Percentiles rank a stretch among this genome's conserved stretches.
Evolutionary conservation across 2,113 vertebrate genomes (phyloP).

Genomic region (Coryphaenoides rupestris): DNA sequence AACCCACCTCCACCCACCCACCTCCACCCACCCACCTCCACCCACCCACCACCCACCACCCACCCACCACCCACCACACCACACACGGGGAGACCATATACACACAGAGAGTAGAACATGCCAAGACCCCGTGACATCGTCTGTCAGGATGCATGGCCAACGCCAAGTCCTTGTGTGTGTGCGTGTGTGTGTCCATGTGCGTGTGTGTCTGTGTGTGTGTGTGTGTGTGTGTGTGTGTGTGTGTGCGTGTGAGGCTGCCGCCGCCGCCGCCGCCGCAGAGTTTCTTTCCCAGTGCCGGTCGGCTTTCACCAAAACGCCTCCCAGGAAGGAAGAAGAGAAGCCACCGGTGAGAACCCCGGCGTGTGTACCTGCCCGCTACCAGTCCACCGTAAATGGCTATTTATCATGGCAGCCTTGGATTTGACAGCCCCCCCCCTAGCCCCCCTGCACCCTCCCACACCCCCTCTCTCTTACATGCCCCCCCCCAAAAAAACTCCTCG

Average conservation of each 20-base stretch:
- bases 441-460: slow-evolving; percentile 44
- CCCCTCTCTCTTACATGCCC: too few relatives aligned
- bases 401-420: slow-evolving; percentile 61
- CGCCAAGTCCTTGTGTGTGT: slow-evolving; percentile 30
- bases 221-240: too few relatives aligned
- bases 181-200: too few relatives aligned
- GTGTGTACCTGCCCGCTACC: slow-evolving; percentile 57
- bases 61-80: too few relatives aligned
- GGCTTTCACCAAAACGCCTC: slow-evolving; percentile 46
- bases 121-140: slow-evolving; percentile 39
- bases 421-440: slow-evolving; percentile 56
- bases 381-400: slow-evolving; percentile 64
- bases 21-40: too few relatives aligned
- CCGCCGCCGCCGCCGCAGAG: slow-evolving; percentile 8
- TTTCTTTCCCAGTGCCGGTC: too few relatives aligned
- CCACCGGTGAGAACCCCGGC: slow-evolving; percentile 51
- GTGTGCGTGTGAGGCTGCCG: slow-evolving; percentile 31
- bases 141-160: slow-evolving; percentile 58
- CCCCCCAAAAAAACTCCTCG: too few relatives aligned
- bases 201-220: too few relatives aligned
- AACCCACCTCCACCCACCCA: too few relatives aligned
- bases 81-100: too few relatives aligned
- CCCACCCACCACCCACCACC: too few relatives aligned
- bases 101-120: slow-evolving; percentile 9
- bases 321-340: slow-evolving; percentile 42